These are phyloP conservation scores for Oedothorax gibbosus DNA, from an alignment of 1,140 invertebrate genomes.

Conservation along the genomic window DNA sequence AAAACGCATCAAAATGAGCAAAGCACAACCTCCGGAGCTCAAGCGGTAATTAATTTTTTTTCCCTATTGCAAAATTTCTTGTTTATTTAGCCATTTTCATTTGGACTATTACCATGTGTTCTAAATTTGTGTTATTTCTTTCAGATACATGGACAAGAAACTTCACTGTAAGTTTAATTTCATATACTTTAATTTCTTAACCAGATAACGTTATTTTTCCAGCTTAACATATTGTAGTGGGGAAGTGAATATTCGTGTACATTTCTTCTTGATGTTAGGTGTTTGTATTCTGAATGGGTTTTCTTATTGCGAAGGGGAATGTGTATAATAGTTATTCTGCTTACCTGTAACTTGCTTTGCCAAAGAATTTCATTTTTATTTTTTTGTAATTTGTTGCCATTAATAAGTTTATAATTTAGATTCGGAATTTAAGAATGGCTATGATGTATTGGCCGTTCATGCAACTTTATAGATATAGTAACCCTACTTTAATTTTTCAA, in stretches of 20 bases:
- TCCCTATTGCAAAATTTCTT: not conserved
- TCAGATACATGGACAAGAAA: constrained; percentile 86
- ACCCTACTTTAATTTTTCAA: no score
- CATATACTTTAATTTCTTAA: constrained; percentile 37
- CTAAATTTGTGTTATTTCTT: not conserved
- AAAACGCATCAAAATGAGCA: constrained; percentile 75
- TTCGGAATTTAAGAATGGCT: no score
- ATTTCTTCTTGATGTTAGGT: not conserved
- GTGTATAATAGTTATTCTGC: no score
- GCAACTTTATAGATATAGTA: no score
- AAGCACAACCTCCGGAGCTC: constrained; percentile 87
- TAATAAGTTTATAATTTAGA: no score
- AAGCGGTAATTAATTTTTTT: constrained; percentile 72
- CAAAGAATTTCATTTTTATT: no score
- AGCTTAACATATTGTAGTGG: not conserved
- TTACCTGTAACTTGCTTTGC: no score
- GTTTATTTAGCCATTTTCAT: not conserved
- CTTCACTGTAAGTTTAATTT: constrained; percentile 73
- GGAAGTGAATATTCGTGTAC: not conserved
- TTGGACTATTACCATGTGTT: not conserved
- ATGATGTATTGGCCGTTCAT: no score
- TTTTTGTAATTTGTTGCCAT: no score
- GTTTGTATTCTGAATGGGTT: not conserved
- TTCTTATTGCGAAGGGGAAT: not conserved
- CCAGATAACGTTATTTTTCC: no score